These are phyloP conservation scores for Stigmatopora nigra DNA, from an alignment of 2,113 vertebrate species.

Conservation along the genomic window DNA sequence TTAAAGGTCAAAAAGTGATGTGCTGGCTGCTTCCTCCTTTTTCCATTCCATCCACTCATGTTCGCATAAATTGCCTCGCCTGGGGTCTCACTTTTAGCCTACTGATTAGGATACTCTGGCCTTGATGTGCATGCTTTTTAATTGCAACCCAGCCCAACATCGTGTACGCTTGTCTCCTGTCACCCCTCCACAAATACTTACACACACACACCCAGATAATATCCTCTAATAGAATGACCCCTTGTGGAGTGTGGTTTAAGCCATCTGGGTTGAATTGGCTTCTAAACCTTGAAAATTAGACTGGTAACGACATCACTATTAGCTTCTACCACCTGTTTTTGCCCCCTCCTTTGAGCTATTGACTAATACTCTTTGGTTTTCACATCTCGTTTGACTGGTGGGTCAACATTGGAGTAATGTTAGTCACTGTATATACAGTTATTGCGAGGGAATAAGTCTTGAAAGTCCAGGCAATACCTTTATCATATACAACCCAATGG, in stretches of 20 bases:
- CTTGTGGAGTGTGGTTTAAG: conserved; percentile 38
- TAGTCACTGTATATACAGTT: conserved; percentile 22
- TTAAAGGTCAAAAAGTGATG: conserved; percentile 80
- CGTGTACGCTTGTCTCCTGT: conserved; percentile 43
- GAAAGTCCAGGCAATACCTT: too few relatives aligned
- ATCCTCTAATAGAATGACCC: conserved; percentile 49
- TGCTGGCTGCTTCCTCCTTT: conserved; percentile 63
- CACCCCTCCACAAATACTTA: conserved; percentile 21
- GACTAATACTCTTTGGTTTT: conserved; percentile 32
- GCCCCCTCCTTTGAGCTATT: conserved; percentile 21
- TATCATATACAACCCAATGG: too few relatives aligned
- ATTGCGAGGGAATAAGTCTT: conserved; percentile 5
- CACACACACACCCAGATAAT: conserved; percentile 32
- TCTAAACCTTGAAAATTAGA: conserved; percentile 55
- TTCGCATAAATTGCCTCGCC: conserved; percentile 75
- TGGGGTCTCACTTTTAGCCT: conserved; percentile 69
- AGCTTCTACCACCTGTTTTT: conserved; percentile 33
- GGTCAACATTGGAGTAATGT: conserved; percentile 10
- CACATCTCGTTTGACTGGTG: conserved; percentile 12
- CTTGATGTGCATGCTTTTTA: conserved; percentile 73
- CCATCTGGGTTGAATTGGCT: conserved; percentile 65
- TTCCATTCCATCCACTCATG: conserved; percentile 64
- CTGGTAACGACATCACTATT: conserved; percentile 36
- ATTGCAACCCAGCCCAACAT: conserved; percentile 63
- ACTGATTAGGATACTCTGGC: conserved; percentile 71